Conservation (phyloP, 2,797 vertebrate species). For the Mus caroli region DNA sequence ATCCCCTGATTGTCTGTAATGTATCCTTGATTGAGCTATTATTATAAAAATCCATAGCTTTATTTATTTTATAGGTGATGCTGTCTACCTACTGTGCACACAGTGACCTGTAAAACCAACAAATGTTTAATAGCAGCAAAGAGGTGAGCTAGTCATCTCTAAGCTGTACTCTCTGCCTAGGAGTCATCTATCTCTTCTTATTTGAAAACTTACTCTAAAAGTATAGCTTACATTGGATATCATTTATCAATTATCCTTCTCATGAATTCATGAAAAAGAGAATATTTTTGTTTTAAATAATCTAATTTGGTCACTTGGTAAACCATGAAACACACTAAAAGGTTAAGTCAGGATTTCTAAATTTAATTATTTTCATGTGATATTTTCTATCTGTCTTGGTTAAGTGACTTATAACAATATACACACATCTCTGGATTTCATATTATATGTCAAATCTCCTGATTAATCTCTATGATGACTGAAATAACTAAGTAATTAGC, state of each 20-base stretch:
- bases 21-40: too few relatives aligned
- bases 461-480: slow-evolving; percentile 61
- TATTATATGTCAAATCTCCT: slow-evolving; percentile 9
- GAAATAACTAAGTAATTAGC: slow-evolving; percentile 55
- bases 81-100: not conserved
- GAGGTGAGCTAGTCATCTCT: not conserved
- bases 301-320: slow-evolving; percentile 10
- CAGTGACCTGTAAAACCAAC: not conserved
- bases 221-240: not conserved
- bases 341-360: slow-evolving; percentile 28
- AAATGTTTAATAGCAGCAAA: not conserved
- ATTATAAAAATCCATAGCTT: not conserved
- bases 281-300: not conserved
- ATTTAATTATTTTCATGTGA: slow-evolving; percentile 37
- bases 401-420: slow-evolving; percentile 50
- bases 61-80: not conserved
- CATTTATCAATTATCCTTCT: not conserved
- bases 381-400: slow-evolving; percentile 47
- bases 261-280: not conserved
- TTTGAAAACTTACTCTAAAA: not conserved
- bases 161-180: not conserved
- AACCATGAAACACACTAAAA: not conserved
- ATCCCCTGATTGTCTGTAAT: not conserved
- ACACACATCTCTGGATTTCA: not conserved
- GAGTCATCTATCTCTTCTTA: not conserved